phyloP scores from a whole-genome alignment of 2,888 invertebrate species.

The Drosophila mettleri region DNA sequence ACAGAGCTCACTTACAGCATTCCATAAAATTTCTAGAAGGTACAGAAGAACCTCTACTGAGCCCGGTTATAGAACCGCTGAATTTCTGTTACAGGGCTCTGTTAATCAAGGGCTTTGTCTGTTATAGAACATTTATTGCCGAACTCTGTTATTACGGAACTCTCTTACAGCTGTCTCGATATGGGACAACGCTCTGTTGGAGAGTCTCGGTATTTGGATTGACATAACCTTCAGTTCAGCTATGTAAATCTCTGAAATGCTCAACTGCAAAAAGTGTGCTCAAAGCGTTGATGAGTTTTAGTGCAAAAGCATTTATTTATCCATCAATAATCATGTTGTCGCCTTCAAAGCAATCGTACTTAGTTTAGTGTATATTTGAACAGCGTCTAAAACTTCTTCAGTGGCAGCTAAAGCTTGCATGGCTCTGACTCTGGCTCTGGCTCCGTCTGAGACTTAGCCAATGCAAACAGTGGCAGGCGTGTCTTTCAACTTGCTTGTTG shows the following conservation, averaged over 20 bases:
- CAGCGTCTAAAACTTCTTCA: slow-evolving; percentile 54
- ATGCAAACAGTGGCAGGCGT: slow-evolving; percentile 36
- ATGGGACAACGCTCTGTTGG: background rate
- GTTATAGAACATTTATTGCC: background rate
- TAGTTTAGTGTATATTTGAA: slow-evolving; percentile 43
- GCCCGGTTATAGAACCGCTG: background rate
- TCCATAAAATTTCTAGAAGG: background rate
- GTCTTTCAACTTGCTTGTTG: slow-evolving; percentile 12
- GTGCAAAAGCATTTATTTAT: slow-evolving; percentile 4
- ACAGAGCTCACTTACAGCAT: background rate
- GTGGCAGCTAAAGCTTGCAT: slow-evolving; percentile 45
- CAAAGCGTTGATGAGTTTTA: slow-evolving; percentile 3
- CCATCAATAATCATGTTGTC: slow-evolving; percentile 5
- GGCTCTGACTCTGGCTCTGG: slow-evolving; percentile 18
- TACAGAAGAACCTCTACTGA: background rate
- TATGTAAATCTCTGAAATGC: slow-evolving; percentile 16
- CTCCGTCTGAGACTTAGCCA: slow-evolving; percentile 28
- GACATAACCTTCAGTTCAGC: slow-evolving; percentile 38
- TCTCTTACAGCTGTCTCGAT: background rate
- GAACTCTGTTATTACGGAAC: background rate
- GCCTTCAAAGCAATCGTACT: slow-evolving; percentile 5
- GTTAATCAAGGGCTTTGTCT: background rate
- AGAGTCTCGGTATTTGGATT: slow-evolving; percentile 1
- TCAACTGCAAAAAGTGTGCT: background rate
- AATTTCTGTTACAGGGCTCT: background rate